phyloP scores from a whole-genome alignment of 1,140 invertebrate species.

The Anastrepha ludens region DNA sequence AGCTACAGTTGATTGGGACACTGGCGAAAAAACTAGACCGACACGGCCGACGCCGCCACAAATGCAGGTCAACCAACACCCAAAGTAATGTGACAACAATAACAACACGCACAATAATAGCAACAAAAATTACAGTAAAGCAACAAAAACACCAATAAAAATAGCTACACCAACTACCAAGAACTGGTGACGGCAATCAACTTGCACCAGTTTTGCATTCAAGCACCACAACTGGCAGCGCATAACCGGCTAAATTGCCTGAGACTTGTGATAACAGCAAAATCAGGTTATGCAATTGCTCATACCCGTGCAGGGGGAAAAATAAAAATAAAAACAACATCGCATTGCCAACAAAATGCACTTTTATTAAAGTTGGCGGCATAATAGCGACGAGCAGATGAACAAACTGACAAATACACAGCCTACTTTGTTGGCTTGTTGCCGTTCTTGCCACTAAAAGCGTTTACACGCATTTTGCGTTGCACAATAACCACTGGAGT shows the following conservation, averaged over 20 bases:
- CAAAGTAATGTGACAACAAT: constrained; percentile 28
- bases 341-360: not conserved
- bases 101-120: not conserved
- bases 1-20: not conserved
- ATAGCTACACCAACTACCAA: not conserved
- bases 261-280: constrained; percentile 26
- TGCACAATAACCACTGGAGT: not conserved
- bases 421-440: not conserved
- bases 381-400: not conserved
- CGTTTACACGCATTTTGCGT: constrained; percentile 31
- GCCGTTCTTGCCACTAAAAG: constrained; percentile 26
- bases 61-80: constrained; percentile 50
- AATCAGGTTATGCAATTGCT: constrained; percentile 49
- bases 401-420: not conserved
- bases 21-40: constrained; percentile 33
- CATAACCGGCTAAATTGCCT: constrained; percentile 46
- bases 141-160: not conserved
- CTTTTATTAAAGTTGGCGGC: not conserved
- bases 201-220: constrained; percentile 45
- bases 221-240: not conserved
- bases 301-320: not conserved
- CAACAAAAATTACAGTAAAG: not conserved
- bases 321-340: not conserved
- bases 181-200: constrained; percentile 33
- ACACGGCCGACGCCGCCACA: constrained; percentile 28